Percentiles rank a stretch among this genome's conserved stretches.
These are phyloP conservation scores for Paramisgurnus dabryanus DNA, from an alignment of 2,113 vertebrate species.

Conservation along the genomic window DNA sequence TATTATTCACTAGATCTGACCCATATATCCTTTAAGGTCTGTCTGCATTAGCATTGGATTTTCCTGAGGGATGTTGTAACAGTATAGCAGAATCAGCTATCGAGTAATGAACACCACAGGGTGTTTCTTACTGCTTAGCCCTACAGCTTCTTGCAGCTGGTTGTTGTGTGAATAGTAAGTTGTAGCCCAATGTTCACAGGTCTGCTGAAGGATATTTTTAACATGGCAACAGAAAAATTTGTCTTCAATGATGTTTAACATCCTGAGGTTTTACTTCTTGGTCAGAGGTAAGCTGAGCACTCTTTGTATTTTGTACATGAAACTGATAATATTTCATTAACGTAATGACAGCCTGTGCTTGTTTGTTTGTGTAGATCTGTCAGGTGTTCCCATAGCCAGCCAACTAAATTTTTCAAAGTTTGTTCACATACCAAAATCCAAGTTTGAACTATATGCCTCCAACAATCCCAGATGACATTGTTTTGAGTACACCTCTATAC, in stretches of 20 bases:
- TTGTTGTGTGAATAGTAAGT: slow-evolving; percentile 15
- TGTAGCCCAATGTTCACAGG: neutral
- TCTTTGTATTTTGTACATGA: neutral
- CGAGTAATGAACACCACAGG: slow-evolving; percentile 27
- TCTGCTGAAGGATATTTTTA: neutral
- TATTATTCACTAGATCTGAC: slow-evolving; percentile 22
- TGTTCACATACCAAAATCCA: too few relatives aligned
- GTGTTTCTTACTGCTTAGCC: neutral
- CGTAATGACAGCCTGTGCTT: neutral
- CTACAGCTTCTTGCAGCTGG: neutral
- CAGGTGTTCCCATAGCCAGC: neutral
- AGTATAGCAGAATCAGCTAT: slow-evolving; percentile 8
- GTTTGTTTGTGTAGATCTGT: neutral
- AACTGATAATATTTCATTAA: neutral
- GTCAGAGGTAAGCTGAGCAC: neutral
- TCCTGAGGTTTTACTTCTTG: neutral
- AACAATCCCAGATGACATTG: too few relatives aligned
- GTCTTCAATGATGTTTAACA: neutral
- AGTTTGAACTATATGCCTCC: too few relatives aligned
- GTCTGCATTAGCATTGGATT: slow-evolving; percentile 22
- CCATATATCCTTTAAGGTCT: slow-evolving; percentile 12
- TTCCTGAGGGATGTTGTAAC: neutral
- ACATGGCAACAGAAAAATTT: neutral
- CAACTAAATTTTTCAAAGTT: too few relatives aligned
- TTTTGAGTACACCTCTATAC: too few relatives aligned